phyloP scores from a whole-genome alignment of 2,888 invertebrate genomes.

The Gryllus longicercus region DNA sequence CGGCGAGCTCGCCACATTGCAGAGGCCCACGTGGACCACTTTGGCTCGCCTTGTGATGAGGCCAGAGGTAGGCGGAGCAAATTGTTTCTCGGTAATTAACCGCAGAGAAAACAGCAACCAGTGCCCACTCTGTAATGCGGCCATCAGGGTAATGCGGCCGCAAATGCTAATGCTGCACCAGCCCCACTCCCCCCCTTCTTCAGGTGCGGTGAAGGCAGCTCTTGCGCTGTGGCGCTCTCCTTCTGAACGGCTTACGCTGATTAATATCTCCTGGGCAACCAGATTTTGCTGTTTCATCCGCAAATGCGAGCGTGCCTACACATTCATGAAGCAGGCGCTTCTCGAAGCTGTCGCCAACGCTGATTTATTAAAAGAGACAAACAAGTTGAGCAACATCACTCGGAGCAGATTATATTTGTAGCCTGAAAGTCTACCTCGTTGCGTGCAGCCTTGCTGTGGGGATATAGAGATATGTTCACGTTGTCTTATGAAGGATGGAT shows the following conservation, averaged over 20 bases:
- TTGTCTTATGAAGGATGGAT: slow-evolving; percentile 3
- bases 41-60: no score
- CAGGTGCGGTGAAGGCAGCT: no score
- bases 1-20: no score
- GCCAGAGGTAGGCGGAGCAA: no score
- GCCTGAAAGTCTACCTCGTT: neutral
- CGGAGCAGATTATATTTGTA: neutral
- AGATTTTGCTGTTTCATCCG: neutral
- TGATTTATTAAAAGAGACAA: neutral
- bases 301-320: neutral
- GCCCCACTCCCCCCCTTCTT: no score
- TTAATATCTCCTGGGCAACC: neutral
- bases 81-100: no score
- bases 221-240: no score
- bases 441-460: neutral
- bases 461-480: neutral
- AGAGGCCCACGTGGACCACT: no score
- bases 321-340: neutral
- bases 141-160: no score
- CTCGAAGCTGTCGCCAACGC: neutral
- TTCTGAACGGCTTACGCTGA: neutral
- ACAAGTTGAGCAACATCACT: neutral
- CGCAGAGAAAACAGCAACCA: no score
- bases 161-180: no score
- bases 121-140: no score